phyloP scores from a whole-genome alignment of 2,888 invertebrate species.

The Megastigmus dorsalis region DNA sequence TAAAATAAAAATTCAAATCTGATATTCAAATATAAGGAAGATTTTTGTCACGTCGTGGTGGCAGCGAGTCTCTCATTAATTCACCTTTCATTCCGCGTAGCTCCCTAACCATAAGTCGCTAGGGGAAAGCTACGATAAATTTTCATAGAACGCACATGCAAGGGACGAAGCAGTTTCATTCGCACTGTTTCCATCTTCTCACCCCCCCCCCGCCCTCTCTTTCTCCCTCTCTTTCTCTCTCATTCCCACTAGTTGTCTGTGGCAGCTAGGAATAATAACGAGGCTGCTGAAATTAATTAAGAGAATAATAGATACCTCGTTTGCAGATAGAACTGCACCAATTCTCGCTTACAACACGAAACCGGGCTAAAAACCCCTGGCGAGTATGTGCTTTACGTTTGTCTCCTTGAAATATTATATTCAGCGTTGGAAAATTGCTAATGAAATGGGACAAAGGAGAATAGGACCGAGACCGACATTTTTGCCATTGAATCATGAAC shows the following conservation, averaged over 20 bases:
- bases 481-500: neutral
- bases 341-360: slow-evolving; percentile 7
- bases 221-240: neutral
- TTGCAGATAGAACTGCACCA: slow-evolving; percentile 4
- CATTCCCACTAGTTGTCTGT: neutral
- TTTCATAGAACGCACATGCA: neutral
- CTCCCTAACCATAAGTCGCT: neutral
- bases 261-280: slow-evolving; percentile 15
- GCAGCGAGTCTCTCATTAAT: slow-evolving; percentile 3
- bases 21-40: neutral
- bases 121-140: slow-evolving; percentile 2
- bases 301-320: slow-evolving; percentile 22
- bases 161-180: slow-evolving; percentile 11
- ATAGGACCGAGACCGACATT: too few species aligned
- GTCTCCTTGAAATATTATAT: slow-evolving; percentile 4
- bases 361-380: neutral
- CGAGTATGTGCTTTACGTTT: neutral
- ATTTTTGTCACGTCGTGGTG: slow-evolving; percentile 10
- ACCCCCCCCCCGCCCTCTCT: neutral
- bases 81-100: neutral
- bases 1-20: neutral
- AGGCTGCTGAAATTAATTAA: slow-evolving; percentile 36
- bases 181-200: slow-evolving; percentile 1
- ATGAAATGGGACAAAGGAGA: slow-evolving; percentile 5
- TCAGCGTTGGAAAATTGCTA: neutral